These are phyloP conservation scores for Apantesis nais DNA, from an alignment of 2,888 invertebrate genomes.

Conservation along the genomic window DNA sequence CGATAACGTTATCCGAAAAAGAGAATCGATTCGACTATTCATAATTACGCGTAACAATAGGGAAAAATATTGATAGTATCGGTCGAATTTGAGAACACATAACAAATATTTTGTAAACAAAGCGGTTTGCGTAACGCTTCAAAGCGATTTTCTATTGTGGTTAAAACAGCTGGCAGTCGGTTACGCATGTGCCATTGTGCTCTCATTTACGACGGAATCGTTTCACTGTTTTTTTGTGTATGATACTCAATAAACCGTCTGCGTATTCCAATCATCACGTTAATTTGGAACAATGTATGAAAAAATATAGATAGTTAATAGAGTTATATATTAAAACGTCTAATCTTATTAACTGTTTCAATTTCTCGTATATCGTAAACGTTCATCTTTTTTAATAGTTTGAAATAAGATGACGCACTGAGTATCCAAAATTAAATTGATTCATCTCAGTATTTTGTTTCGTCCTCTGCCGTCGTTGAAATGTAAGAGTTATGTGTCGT, in stretches of 20 bases:
- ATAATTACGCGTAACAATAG: slow-evolving; percentile 34
- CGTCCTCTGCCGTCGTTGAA: slow-evolving; percentile 13
- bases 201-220: slow-evolving; percentile 66
- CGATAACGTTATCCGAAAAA: slow-evolving; percentile 18
- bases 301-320: slow-evolving; percentile 2
- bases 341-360: neutral
- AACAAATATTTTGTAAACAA: slow-evolving; percentile 70
- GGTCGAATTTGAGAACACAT: slow-evolving; percentile 36
- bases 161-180: slow-evolving; percentile 72
- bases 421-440: slow-evolving; percentile 13
- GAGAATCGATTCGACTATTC: slow-evolving; percentile 28
- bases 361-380: neutral
- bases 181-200: slow-evolving; percentile 72
- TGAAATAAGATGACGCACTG: neutral
- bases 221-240: slow-evolving; percentile 54
- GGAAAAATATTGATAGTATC: slow-evolving; percentile 35
- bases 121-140: slow-evolving; percentile 72
- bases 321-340: neutral
- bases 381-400: neutral
- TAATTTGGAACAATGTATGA: neutral
- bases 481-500: slow-evolving; percentile 8
- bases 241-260: slow-evolving; percentile 26
- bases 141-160: slow-evolving; percentile 77
- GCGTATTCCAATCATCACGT: slow-evolving; percentile 1
- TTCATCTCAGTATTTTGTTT: slow-evolving; percentile 23